Evolutionary conservation across 2,797 vertebrate species (phyloP).

Genomic region (Apogon hyalosoma): DNA sequence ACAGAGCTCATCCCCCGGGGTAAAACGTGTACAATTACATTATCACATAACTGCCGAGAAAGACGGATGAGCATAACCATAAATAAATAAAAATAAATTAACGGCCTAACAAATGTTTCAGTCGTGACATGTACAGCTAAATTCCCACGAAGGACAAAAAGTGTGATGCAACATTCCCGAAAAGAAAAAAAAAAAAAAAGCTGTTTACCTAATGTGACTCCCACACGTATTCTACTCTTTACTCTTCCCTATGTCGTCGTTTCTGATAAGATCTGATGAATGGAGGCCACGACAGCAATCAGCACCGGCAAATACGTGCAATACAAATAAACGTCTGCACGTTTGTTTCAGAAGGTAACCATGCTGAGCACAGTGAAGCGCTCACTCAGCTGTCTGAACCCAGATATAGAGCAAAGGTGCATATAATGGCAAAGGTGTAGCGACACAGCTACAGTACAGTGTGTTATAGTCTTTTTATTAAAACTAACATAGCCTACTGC

Average conservation of each 20-base stretch:
- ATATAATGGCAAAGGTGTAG: too few species aligned
- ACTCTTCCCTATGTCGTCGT: constrained; percentile 10
- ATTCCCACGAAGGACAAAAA: constrained; percentile 6
- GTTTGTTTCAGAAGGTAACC: background rate
- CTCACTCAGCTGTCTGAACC: too few species aligned
- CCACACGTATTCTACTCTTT: constrained; percentile 21
- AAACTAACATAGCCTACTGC: too few species aligned
- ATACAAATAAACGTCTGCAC: constrained; percentile 19
- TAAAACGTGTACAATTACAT: constrained; percentile 13
- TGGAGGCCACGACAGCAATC: constrained; percentile 26
- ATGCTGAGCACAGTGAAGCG: background rate
- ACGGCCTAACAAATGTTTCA: background rate
- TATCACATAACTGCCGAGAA: constrained; percentile 13
- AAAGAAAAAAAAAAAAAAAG: background rate
- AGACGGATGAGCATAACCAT: background rate
- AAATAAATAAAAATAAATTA: background rate
- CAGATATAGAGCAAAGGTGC: too few species aligned
- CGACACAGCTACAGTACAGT: too few species aligned
- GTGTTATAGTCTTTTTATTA: too few species aligned
- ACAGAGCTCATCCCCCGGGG: background rate
- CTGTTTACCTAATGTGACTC: constrained; percentile 23
- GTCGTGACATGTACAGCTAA: background rate
- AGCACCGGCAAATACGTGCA: background rate
- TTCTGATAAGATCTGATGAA: constrained; percentile 30
- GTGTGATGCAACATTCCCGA: constrained; percentile 5